A percentile compares a stretch with the other conserved stretches of the same genome.
Conservation (phyloP, 2,888 invertebrate genomes). For the Ectemnius lituratus region DNA sequence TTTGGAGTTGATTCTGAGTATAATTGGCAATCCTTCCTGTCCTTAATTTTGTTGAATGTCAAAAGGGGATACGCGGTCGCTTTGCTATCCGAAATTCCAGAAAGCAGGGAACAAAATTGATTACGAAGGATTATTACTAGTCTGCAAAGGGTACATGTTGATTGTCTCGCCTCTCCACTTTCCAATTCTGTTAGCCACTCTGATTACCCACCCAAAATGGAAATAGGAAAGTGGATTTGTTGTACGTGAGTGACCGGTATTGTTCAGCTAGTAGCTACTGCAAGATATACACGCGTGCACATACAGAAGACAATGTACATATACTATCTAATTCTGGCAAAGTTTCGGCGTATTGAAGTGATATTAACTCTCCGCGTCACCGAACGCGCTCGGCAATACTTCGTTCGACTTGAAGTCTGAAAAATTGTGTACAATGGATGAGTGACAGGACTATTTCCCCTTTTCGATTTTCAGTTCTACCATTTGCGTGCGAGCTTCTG, state of each 20-base stretch:
- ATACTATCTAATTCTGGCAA: too few species aligned
- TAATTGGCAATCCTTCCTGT: too few species aligned
- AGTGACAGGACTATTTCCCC: slow-evolving; percentile 38
- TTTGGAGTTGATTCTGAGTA: too few species aligned
- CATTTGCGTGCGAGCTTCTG: slow-evolving; percentile 41
- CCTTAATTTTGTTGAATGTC: too few species aligned
- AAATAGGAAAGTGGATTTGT: slow-evolving; percentile 54
- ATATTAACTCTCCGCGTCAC: too few species aligned
- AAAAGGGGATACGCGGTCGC: slow-evolving; percentile 2
- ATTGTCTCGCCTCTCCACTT: slow-evolving; percentile 47
- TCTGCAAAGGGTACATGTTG: slow-evolving; percentile 47
- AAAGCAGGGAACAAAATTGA: slow-evolving; percentile 53
- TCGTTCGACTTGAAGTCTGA: slow-evolving; percentile 12
- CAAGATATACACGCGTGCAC: too few species aligned
- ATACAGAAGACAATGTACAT: too few species aligned
- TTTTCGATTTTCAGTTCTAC: slow-evolving; percentile 35
- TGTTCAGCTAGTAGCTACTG: neutral
- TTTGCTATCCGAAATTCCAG: slow-evolving; percentile 19
- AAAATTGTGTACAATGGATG: slow-evolving; percentile 4
- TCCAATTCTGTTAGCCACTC: slow-evolving; percentile 46
- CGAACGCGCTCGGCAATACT: slow-evolving; percentile 25
- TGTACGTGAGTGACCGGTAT: slow-evolving; percentile 45
- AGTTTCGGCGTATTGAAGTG: too few species aligned
- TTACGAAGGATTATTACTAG: slow-evolving; percentile 42
- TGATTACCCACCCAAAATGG: slow-evolving; percentile 57